Percentiles rank a stretch among this genome's conserved stretches.
Conservation (phyloP, 2,113 vertebrate genomes). For the Ceyx melanurus region DNA sequence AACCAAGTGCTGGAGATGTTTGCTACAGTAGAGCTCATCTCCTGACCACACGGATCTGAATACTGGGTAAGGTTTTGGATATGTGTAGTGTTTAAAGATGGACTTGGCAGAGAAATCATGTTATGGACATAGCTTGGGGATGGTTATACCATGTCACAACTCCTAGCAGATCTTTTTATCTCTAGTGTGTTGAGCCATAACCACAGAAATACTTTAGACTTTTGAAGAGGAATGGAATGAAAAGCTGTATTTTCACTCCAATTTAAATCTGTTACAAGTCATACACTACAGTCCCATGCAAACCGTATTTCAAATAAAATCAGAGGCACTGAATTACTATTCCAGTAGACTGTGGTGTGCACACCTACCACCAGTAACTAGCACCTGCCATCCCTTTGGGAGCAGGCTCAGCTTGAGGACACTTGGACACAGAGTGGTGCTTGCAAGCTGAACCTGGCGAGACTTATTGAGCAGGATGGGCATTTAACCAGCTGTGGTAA, state of each 20-base stretch:
- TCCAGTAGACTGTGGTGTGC: background rate
- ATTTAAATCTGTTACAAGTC: background rate
- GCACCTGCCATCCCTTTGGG: background rate
- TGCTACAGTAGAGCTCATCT: background rate
- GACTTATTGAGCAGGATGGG: background rate
- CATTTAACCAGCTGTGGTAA: background rate
- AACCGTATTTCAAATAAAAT: background rate
- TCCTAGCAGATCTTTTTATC: background rate
- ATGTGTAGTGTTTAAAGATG: background rate
- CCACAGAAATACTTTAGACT: background rate
- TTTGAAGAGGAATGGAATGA: background rate
- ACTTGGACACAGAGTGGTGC: background rate
- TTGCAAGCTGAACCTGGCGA: background rate
- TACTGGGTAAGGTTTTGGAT: background rate
- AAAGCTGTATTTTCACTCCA: background rate
- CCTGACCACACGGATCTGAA: background rate
- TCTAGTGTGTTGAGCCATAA: background rate
- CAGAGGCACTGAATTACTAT: background rate
- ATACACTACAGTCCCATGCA: background rate
- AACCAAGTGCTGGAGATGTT: background rate
- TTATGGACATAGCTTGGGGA: background rate
- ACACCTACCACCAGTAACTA: no score
- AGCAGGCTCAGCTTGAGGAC: background rate
- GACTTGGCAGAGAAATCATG: background rate
- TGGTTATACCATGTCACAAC: background rate